Evolutionary conservation across 2,113 vertebrate genomes (phyloP), one percentile per base, ranked within the genome.

Genomic region (Otus sunia): DNA sequence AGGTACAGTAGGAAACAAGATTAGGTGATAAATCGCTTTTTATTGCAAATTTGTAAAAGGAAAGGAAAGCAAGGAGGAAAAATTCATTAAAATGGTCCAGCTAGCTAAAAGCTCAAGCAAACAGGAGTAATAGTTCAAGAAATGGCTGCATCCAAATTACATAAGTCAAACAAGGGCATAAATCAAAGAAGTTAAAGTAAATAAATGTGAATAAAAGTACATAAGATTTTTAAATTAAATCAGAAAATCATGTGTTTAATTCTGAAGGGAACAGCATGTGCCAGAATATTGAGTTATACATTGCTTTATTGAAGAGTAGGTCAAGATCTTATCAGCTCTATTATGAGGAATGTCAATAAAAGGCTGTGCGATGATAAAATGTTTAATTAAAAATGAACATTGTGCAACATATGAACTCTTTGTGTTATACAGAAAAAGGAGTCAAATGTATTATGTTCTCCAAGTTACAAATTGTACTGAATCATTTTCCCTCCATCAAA

Each of bases 341-440:
- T 95, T 97, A 96, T 93, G 76, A 97, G 76, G 86, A 97, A 95
- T 95, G 95, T 97, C 97, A 97, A 96, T 97, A 97, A 94, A 96
- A 82, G 73, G 26, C 94, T 90, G 67, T 45, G 55, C 0, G 2
- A 88, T 93, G 95, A 97, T 95, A 96, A 97, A 97, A 97, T 83
- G 96, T 95, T 97, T 97, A 97, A 97, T 97, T 97, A 96, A 97
- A 97, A 97, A 96, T 92, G 96, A 97, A 96, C 97, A 96, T 34
- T 75, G 92, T 91, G 75, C 41, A 96, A 96, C 87, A 94, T 75
- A 96, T 89, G 87, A 97, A 94, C 74, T 91, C 88, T 85, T 86
- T 81, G 92, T 92, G 60, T 92, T 78, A 91, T 67, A 93, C 32
- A 87, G 80, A 90, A 96, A 96, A 94, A 69, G 8, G 15, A 92